Evolutionary conservation across 2,888 invertebrate species (phyloP).

Genomic region (Sminthurides aquaticus): DNA sequence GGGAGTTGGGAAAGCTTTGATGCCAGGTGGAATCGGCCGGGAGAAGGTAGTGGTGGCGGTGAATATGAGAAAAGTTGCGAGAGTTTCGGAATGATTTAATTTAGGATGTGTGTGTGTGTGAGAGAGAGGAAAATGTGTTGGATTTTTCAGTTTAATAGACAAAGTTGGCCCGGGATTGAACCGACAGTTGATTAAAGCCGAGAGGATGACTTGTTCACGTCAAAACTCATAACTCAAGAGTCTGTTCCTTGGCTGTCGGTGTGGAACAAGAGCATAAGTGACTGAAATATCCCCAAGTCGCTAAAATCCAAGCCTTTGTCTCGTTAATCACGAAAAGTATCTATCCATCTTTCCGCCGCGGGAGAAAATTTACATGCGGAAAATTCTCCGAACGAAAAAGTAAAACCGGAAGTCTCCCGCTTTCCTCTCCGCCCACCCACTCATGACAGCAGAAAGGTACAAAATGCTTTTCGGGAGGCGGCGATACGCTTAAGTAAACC

Average conservation of each 20-base stretch:
- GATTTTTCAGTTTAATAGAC: conserved; percentile 37
- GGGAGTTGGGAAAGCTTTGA: not conserved
- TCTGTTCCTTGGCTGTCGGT: no score
- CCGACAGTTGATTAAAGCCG: conserved; percentile 43
- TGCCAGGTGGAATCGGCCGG: not conserved
- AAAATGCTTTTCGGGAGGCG: not conserved
- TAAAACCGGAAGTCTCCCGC: not conserved
- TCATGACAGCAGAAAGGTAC: not conserved
- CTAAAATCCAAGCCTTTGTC: not conserved
- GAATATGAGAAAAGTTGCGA: not conserved
- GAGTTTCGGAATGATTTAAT: not conserved
- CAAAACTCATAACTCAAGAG: conserved; percentile 43
- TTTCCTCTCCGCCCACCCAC: not conserved
- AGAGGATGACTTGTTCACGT: conserved; percentile 33
- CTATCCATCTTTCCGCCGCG: not conserved
- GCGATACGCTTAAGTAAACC: no score
- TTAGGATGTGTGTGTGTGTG: not conserved
- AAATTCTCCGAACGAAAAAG: not conserved
- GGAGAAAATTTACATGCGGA: not conserved
- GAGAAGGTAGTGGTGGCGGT: not conserved
- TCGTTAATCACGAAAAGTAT: not conserved
- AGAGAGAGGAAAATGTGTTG: conserved; percentile 14
- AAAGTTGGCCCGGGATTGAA: conserved; percentile 32
- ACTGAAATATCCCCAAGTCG: no score
- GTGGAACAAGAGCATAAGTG: no score